phyloP scores from a whole-genome alignment of 2,797 vertebrate species.

The Capromys pilorides region DNA sequence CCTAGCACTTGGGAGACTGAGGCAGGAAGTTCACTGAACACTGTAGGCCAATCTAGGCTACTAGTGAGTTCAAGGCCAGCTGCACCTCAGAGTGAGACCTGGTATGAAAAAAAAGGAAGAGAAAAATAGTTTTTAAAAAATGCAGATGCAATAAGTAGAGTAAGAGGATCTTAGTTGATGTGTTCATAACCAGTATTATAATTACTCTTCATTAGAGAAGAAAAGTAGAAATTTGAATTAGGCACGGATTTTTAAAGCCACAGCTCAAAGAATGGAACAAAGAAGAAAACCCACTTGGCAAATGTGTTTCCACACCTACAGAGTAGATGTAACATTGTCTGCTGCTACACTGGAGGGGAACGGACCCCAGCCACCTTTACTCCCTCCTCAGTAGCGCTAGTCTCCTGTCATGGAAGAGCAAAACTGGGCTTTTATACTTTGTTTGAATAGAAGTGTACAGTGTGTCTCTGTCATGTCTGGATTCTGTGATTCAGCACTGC shows the following conservation, averaged over 20 bases:
- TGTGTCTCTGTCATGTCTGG: background rate
- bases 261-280: background rate
- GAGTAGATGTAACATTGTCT: rapidly evolving
- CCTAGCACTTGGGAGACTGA: background rate
- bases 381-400: too few species aligned
- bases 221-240: background rate
- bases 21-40: background rate
- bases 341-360: rapidly evolving
- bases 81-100: background rate
- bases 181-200: background rate
- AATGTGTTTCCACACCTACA: background rate
- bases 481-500: too few species aligned
- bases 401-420: too few species aligned
- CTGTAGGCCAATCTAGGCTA: background rate
- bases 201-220: background rate
- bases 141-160: background rate
- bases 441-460: rapidly evolving
- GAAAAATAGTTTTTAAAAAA: background rate
- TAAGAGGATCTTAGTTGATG: background rate
- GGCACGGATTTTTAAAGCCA: background rate
- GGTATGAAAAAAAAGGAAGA: background rate
- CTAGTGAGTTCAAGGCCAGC: background rate
- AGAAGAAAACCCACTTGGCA: background rate
- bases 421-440: background rate
- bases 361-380: background rate